Evolutionary conservation across 2,888 invertebrate species (phyloP), one percentile per base, ranked within the genome.

Genomic region (Andricus quercusramuli): DNA sequence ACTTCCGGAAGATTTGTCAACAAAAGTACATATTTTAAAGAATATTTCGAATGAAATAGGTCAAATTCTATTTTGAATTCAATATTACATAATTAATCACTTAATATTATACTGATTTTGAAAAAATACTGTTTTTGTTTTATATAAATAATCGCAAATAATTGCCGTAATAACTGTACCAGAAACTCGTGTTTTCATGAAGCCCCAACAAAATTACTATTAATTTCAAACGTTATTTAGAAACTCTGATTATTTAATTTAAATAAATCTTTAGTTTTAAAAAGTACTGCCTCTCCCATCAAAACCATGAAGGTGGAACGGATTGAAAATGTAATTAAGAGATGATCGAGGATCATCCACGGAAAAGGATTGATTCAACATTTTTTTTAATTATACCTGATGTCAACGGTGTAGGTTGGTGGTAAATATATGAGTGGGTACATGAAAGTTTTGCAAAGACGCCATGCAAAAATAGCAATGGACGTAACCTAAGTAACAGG

Each of bases 401-500:
- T 37, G 20, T 66, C 66, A 66, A 66, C 66, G 32, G 66, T n/a
- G n/a, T 37, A 32, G 37, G 20, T 3, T 66, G 66, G 25, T 13
- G 6, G 25, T 41, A 67, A n/a, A 67, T 11, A 67, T 37, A 67
- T n/a, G 41, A 51, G 51, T 51, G 29, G 25, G 29, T 47, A 74
- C 29, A 74, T 74, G 51, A 32, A 32, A 56, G 32, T 56, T 32
- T 74, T 56, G 74, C 32, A 51, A 74, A 74, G 74, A 74, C n/a
- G 51, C n/a, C 51, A 51, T 51, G 80, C 66, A 68, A 62, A 78
- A 83, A 78, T 78, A 70, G 76, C 78, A 37, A 78, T 37, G 74
- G 62, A 70, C 59, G 78, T 32, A 79, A 51, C 79, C 79, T 81
- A 80, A 80, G 81, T 81, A 83, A 76, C 76, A 78, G 79, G 79